Base-by-base conservation (phyloP, 1,140 invertebrate genomes). In the Orchestia grillus region DNA sequence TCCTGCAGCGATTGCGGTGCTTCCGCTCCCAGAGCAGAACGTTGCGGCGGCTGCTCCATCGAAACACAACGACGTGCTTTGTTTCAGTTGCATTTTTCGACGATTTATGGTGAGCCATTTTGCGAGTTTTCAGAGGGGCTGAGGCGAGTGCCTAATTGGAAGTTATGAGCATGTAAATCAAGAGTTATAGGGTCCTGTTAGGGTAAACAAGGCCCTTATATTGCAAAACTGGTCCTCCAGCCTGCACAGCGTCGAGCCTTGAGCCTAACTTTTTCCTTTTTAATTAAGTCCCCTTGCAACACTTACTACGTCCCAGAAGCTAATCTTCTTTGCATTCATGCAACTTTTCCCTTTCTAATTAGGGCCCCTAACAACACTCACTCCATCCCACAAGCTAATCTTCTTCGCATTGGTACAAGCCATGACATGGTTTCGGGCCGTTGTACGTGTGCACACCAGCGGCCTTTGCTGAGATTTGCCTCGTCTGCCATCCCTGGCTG, bases 141-240 rank as follows among this genome's bases (percentile, higher is more conserved):
- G 92, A 44, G 92, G 43, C 92, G 44, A 94, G 92, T 94, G 92
- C 92, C 92, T 94, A 94, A 94, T 94, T 94, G 92, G 92, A 47
- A 94, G 92, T 94, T 94, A 94, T 45, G 92, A 94, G 92, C 92
- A 94, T 94, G 92, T 45, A 94, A 94, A 94, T 94, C 92, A 94
- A 45, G 92, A 94, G 92, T 94, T 94, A 94, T 94, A 45, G 92
- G 43, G 36, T 45, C 43, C 41, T 47, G 43, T 44, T 94, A 94
- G 92, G 92, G 92, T 94, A 94, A 94, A 94, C 92, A 94, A 77
- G 92, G 44, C 92, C 40, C 19, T 94, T 94, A 94, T 94, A 94
- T 94, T 94, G 44, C 43, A 44, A 40, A 45, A 44, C 92, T 90
- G 88, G 36, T 94, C 92, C 92, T 44, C 44, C 40, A 44, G 36